Evolutionary conservation across 2,888 invertebrate species (phyloP).

Genomic region (Mythimna vitellina): DNA sequence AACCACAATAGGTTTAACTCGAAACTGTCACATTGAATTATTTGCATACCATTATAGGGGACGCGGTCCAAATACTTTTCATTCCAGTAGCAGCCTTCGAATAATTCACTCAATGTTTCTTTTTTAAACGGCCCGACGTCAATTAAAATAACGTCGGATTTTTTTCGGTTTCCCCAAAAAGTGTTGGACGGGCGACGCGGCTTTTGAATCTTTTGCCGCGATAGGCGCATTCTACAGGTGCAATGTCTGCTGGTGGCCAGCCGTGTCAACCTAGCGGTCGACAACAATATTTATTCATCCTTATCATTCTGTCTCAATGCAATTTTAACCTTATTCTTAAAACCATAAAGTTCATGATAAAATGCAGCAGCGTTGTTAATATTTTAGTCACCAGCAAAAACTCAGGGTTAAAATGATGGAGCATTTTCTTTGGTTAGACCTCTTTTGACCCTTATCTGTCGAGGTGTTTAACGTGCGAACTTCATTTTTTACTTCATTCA

Average conservation of each 20-base stretch:
- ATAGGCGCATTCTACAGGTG: conserved; percentile 88
- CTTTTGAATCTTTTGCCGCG: conserved; percentile 88
- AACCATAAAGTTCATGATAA: conserved; percentile 21
- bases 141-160: conserved; percentile 86
- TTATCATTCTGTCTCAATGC: conserved; percentile 12
- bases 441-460: conserved; percentile 68
- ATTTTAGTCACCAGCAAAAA: conserved; percentile 62
- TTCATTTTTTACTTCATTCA: conserved; percentile 58
- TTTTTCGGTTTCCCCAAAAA: conserved; percentile 79
- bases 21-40: conserved; percentile 82
- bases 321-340: conserved; percentile 68
- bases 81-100: conserved; percentile 82
- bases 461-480: conserved; percentile 71
- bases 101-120: conserved; percentile 83
- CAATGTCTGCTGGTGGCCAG: conserved; percentile 84
- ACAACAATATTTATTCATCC: conserved; percentile 54
- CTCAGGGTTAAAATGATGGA: conserved; percentile 72
- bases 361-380: not conserved
- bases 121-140: conserved; percentile 83
- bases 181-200: conserved; percentile 74
- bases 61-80: conserved; percentile 80
- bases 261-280: conserved; percentile 75
- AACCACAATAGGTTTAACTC: conserved; percentile 69
- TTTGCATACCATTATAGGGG: conserved; percentile 82
- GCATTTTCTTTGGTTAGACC: conserved; percentile 65